A percentile compares a stretch with the other conserved stretches of the same genome.
Conservation (phyloP, 2,888 invertebrate species). For the Morpho helenor region DNA sequence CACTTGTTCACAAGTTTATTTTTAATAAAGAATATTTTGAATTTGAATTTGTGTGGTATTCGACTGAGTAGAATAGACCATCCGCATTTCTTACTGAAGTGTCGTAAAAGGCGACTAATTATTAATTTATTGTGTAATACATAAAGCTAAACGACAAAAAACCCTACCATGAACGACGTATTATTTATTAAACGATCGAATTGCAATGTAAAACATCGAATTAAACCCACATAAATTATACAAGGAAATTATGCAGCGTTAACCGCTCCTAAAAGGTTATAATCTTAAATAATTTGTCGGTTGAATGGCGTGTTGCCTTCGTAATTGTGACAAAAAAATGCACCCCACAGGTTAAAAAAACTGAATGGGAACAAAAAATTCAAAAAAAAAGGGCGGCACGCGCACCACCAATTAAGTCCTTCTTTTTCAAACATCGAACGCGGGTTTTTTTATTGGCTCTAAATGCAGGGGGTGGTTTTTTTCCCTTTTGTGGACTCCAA, state of each 20-base stretch:
- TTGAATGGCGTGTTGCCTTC: constrained; percentile 35
- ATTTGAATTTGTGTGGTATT: too few species aligned
- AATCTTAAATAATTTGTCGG: constrained; percentile 64
- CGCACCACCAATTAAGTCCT: constrained; percentile 65
- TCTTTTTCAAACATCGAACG: constrained; percentile 56
- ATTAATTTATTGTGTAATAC: too few species aligned
- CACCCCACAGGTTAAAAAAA: constrained; percentile 53
- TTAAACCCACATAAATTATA: constrained; percentile 30
- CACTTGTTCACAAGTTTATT: too few species aligned
- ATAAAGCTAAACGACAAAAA: too few species aligned
- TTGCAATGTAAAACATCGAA: constrained; percentile 14
- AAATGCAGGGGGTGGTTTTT: constrained; percentile 64
- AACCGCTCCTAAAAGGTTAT: constrained; percentile 48
- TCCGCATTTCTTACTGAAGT: too few species aligned
- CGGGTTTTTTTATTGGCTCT: constrained; percentile 62
- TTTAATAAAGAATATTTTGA: too few species aligned
- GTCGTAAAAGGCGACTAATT: too few species aligned
- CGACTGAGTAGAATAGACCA: too few species aligned
- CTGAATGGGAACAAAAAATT: constrained; percentile 30
- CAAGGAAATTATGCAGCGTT: constrained; percentile 44
- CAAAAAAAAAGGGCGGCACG: constrained; percentile 65
- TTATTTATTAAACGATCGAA: constrained; percentile 1
- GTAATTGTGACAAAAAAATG: constrained; percentile 67
- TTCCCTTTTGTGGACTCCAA: constrained; percentile 42
- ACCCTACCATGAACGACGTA: background rate